phyloP scores from a whole-genome alignment of 1,140 invertebrate species.

The Drosophila chauvacae region DNA sequence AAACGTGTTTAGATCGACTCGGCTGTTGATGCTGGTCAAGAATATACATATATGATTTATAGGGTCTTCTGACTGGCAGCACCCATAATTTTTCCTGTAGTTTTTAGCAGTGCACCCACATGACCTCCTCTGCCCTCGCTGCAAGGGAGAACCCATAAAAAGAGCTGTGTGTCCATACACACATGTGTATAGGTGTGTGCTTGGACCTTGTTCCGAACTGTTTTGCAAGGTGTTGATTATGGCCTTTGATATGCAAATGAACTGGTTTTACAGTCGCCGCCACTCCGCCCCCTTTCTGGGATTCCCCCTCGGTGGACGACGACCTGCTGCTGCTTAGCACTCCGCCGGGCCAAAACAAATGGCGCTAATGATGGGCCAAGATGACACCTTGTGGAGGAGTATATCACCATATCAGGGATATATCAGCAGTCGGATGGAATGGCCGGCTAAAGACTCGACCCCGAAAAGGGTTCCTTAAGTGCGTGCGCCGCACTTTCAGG shows the following conservation, averaged over 20 bases:
- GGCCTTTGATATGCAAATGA: conserved; percentile 83
- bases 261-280: conserved; percentile 59
- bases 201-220: conserved; percentile 57
- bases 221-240: conserved; percentile 79
- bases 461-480: conserved; percentile 68
- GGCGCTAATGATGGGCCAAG: conserved; percentile 78
- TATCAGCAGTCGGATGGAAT: conserved; percentile 48
- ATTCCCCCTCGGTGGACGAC: conserved; percentile 1
- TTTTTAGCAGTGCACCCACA: background rate
- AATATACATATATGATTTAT: background rate
- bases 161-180: conserved; percentile 8
- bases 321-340: conserved; percentile 7
- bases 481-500: conserved; percentile 24
- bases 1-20: no score
- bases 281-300: background rate
- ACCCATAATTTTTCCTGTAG: background rate
- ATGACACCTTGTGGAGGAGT: conserved; percentile 58
- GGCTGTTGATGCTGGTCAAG: background rate
- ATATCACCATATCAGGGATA: conserved; percentile 45
- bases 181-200: conserved; percentile 12
- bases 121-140: background rate
- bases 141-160: conserved; percentile 3
- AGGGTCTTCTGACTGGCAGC: no score
- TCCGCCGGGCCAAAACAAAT: conserved; percentile 51
- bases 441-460: conserved; percentile 44